Conservation (phyloP, 2,797 vertebrate species). For the Acanthis flammea region DNA sequence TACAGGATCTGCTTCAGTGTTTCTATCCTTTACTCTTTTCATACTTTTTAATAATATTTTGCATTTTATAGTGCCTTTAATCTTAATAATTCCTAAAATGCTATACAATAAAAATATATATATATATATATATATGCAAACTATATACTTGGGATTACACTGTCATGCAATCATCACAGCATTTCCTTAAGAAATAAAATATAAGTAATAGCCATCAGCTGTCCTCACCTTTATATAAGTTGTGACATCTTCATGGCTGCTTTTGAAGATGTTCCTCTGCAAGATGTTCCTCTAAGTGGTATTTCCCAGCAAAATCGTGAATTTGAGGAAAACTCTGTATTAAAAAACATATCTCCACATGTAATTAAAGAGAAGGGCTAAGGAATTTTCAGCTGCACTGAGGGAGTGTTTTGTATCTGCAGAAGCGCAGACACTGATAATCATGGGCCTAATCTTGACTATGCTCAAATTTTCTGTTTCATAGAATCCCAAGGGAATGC, state of each 20-base stretch:
- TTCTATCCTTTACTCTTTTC: neutral
- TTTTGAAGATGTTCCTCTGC: neutral
- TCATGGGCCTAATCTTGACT: neutral
- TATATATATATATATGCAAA: neutral
- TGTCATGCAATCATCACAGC: neutral
- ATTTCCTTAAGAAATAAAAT: neutral
- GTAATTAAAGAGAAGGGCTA: neutral
- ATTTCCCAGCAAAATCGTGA: neutral
- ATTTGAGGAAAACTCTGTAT: neutral
- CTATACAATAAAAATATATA: no score
- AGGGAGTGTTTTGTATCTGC: neutral
- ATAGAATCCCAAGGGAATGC: neutral
- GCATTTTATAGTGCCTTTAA: neutral
- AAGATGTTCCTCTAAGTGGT: neutral
- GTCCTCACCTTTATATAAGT: neutral
- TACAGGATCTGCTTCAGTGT: neutral
- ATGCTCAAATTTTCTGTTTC: neutral
- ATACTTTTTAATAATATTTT: neutral
- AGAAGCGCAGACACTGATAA: neutral
- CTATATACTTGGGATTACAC: neutral
- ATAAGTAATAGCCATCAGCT: neutral
- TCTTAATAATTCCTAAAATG: neutral
- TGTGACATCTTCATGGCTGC: neutral
- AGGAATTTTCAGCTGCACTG: neutral
- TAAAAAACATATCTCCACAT: neutral